A percentile compares a stretch with the other conserved stretches of the same genome.
These are phyloP conservation scores for Xestoiulus laeticollis DNA, from an alignment of 2,888 invertebrate genomes.

Conservation along the genomic window DNA sequence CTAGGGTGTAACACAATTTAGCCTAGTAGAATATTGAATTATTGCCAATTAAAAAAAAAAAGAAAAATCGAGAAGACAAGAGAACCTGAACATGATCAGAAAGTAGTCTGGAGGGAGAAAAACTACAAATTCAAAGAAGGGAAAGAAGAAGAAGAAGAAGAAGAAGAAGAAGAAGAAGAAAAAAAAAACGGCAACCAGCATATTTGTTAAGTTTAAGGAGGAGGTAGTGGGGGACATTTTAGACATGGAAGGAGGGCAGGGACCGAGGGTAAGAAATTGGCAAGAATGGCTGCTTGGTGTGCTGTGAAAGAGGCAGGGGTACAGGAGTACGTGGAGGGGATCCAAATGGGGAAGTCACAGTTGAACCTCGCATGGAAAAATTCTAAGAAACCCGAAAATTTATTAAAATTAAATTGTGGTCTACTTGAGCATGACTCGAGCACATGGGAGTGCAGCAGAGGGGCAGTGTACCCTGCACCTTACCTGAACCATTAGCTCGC, in stretches of 20 bases:
- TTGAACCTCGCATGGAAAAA: background rate
- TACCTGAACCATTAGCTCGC: slow-evolving; percentile 16
- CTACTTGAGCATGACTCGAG: slow-evolving; percentile 35
- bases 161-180: background rate
- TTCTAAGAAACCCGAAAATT: slow-evolving; percentile 24
- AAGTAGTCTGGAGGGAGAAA: slow-evolving; percentile 34
- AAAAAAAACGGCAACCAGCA: slow-evolving; percentile 38
- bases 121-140: slow-evolving; percentile 47
- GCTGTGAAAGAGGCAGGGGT: slow-evolving; percentile 38
- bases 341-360: slow-evolving; percentile 39
- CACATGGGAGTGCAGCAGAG: background rate
- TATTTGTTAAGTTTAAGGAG: slow-evolving; percentile 49
- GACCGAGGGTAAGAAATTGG: slow-evolving; percentile 39
- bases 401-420: slow-evolving; percentile 40
- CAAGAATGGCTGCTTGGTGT: slow-evolving; percentile 32
- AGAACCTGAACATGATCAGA: slow-evolving; percentile 42
- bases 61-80: background rate
- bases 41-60: slow-evolving; percentile 38
- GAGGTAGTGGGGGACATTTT: slow-evolving; percentile 45
- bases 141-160: slow-evolving; percentile 15
- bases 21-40: background rate
- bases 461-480: slow-evolving; percentile 17
- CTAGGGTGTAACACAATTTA: background rate
- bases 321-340: background rate
- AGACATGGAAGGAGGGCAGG: slow-evolving; percentile 27